phyloP scores from a whole-genome alignment of 2,113 vertebrate species.

The Sceloporus undulatus region DNA sequence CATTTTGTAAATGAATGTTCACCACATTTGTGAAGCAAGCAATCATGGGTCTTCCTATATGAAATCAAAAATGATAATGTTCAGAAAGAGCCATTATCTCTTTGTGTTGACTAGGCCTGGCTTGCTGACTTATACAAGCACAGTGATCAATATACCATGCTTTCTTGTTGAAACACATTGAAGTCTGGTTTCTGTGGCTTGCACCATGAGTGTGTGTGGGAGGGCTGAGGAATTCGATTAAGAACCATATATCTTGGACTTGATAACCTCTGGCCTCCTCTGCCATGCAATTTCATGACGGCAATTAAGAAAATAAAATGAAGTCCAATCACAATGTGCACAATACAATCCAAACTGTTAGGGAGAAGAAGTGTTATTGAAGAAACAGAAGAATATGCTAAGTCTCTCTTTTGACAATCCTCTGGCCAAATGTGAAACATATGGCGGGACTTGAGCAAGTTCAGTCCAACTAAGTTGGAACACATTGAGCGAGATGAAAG shows the following conservation, averaged over 20 bases:
- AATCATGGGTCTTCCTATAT: too few species aligned
- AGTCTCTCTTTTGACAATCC: conserved; percentile 9
- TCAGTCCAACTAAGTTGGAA: conserved; percentile 36
- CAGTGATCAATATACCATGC: too few species aligned
- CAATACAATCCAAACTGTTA: not conserved
- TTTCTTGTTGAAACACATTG: not conserved
- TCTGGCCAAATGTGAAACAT: conserved; percentile 41
- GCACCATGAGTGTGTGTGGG: not conserved
- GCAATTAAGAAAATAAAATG: not conserved
- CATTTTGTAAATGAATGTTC: too few species aligned
- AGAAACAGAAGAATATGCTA: conserved; percentile 13
- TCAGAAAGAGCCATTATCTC: too few species aligned
- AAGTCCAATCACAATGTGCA: not conserved
- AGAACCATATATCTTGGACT: not conserved
- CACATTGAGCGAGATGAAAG: conserved; percentile 32
- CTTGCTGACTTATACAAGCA: not conserved
- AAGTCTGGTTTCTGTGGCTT: not conserved
- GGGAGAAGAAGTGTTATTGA: not conserved
- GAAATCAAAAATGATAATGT: too few species aligned
- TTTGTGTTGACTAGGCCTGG: not conserved
- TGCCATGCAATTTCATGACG: not conserved
- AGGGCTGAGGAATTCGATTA: not conserved
- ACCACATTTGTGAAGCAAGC: not conserved
- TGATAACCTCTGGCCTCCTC: not conserved
- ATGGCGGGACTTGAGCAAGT: conserved; percentile 17